These are phyloP conservation scores for Ateles fusciceps DNA, from an alignment of 2,797 vertebrate genomes.

Conservation along the genomic window DNA sequence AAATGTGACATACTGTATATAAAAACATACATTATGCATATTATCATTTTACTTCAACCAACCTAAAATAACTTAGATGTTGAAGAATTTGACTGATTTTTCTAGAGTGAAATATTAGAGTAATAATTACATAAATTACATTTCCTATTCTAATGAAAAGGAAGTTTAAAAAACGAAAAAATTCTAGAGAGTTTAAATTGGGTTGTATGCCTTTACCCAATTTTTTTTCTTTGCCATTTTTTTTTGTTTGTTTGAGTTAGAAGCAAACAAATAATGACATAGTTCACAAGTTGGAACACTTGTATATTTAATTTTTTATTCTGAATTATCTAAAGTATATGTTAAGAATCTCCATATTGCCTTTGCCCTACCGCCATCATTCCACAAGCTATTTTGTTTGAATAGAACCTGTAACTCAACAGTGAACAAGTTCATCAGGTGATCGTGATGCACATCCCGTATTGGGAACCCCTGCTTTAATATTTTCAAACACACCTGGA, in stretches of 20 bases:
- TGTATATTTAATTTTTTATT: not conserved
- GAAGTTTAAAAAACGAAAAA: not conserved
- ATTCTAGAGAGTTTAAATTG: not conserved
- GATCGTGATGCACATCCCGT: rapidly evolving
- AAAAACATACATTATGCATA: not conserved
- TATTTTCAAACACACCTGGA: not conserved
- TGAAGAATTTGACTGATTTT: not conserved
- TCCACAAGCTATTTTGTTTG: not conserved
- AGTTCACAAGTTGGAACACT: not conserved
- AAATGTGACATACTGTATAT: not conserved
- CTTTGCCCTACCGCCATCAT: not conserved
- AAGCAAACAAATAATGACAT: not conserved
- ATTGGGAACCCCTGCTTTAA: not conserved
- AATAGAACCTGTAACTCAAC: not conserved
- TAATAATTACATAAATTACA: not conserved
- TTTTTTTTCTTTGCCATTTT: not conserved
- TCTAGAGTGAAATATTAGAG: not conserved
- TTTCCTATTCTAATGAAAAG: not conserved
- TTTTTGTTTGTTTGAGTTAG: not conserved
- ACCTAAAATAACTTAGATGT: not conserved
- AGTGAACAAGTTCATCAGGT: not conserved
- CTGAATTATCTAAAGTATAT: not conserved
- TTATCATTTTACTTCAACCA: not conserved
- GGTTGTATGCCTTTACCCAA: not conserved
- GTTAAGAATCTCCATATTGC: not conserved